A percentile compares a stretch with the other conserved stretches of the same genome.
Evolutionary conservation across 2,888 invertebrate genomes (phyloP).

Genomic region (Fabriciana adippe): DNA sequence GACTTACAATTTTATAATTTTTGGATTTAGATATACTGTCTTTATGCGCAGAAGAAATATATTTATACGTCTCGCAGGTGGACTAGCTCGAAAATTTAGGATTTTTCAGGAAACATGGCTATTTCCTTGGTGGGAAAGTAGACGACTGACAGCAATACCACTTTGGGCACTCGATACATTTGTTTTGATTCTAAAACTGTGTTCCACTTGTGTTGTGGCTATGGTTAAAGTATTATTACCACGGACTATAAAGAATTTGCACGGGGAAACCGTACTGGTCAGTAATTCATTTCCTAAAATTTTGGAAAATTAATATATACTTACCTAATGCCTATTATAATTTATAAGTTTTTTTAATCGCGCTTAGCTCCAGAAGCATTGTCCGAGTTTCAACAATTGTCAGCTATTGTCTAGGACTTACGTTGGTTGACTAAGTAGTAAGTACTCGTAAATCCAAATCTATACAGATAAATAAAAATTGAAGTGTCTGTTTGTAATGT

Average conservation of each 20-base stretch:
- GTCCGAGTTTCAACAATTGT: too few relatives aligned
- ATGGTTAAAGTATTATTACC: conserved; percentile 60
- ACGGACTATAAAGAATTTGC: conserved; percentile 66
- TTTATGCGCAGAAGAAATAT: conserved; percentile 69
- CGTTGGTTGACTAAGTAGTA: too few relatives aligned
- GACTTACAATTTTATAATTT: conserved; percentile 32
- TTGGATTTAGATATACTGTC: conserved; percentile 45
- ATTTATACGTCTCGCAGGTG: conserved; percentile 59
- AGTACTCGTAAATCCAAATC: too few relatives aligned
- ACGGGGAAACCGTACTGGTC: conserved; percentile 73
- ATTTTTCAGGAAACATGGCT: conserved; percentile 71
- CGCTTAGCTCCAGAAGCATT: too few relatives aligned
- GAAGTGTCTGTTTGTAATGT: too few relatives aligned
- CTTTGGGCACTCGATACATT: conserved; percentile 67
- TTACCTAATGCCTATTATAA: too few relatives aligned
- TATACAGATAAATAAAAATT: too few relatives aligned
- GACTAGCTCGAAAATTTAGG: conserved; percentile 67
- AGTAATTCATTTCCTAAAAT: background rate
- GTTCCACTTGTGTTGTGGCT: conserved; percentile 63
- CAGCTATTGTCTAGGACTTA: too few relatives aligned
- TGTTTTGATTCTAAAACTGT: conserved; percentile 66
- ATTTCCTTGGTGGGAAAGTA: conserved; percentile 72
- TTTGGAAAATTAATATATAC: too few relatives aligned
- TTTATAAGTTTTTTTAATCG: too few relatives aligned
- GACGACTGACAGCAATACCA: conserved; percentile 61